Percentiles rank a stretch among this genome's conserved stretches.
These are phyloP conservation scores for Hecatera dysodea DNA, from an alignment of 2,888 invertebrate genomes.

Conservation along the genomic window DNA sequence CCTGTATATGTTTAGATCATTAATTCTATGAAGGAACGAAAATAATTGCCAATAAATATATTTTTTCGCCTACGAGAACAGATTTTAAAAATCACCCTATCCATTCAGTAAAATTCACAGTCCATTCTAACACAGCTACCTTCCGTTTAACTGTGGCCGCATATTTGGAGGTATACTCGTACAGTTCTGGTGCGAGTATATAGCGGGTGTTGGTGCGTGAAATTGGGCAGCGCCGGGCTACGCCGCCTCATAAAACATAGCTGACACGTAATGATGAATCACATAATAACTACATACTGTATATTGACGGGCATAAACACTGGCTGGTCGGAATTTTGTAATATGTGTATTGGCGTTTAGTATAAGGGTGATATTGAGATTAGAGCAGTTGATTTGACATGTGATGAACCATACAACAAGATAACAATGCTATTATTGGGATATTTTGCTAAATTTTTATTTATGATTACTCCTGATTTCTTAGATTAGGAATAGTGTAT, in stretches of 20 bases:
- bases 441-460: no score
- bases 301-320: constrained; percentile 37
- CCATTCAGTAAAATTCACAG: constrained; percentile 1
- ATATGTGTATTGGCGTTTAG: constrained; percentile 11
- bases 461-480: no score
- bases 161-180: constrained; percentile 53
- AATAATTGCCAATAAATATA: no score
- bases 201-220: constrained; percentile 69
- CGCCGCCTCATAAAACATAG: constrained; percentile 73
- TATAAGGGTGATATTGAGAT: not conserved
- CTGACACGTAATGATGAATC: constrained; percentile 74
- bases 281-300: constrained; percentile 60
- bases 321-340: not conserved
- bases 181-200: constrained; percentile 38
- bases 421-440: no score
- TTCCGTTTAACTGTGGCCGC: constrained; percentile 45
- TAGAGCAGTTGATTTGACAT: no score
- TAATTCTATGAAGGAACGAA: no score
- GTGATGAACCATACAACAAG: no score
- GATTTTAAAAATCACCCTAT: constrained; percentile 33
- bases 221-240: constrained; percentile 71
- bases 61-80: not conserved
- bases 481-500: no score
- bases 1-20: no score
- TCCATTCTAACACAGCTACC: constrained; percentile 37